Conservation (phyloP, 2,888 invertebrate genomes). For the Amphipyra tragopoginis region DNA sequence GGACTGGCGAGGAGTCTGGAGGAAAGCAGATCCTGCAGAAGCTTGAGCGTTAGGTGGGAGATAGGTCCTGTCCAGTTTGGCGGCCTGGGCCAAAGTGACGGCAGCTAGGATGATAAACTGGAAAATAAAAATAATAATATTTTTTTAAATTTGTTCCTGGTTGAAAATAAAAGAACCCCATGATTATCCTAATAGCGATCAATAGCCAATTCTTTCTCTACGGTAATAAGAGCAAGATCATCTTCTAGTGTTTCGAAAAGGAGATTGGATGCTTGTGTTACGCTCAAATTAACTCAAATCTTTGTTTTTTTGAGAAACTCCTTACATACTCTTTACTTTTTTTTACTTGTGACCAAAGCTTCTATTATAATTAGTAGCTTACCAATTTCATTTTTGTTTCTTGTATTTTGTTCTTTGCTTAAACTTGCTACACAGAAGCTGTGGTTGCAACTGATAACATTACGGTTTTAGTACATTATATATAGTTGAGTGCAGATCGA, state of each 20-base stretch:
- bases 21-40: slow-evolving; percentile 34
- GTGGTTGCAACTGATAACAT: slow-evolving; percentile 74
- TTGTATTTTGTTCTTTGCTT: slow-evolving; percentile 3
- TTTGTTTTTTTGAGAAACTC: too few relatives aligned
- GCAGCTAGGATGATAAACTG: slow-evolving; percentile 77
- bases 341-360: too few relatives aligned
- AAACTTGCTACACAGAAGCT: slow-evolving; percentile 63
- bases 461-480: slow-evolving; percentile 64
- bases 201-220: too few relatives aligned
- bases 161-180: too few relatives aligned
- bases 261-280: too few relatives aligned
- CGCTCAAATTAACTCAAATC: too few relatives aligned
- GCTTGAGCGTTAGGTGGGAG: slow-evolving; percentile 74
- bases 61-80: slow-evolving; percentile 79
- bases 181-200: too few relatives aligned
- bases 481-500: slow-evolving; percentile 77
- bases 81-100: slow-evolving; percentile 71
- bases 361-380: slow-evolving; percentile 26
- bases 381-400: slow-evolving; percentile 80
- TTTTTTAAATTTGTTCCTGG: too few relatives aligned
- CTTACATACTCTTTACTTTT: too few relatives aligned
- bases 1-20: slow-evolving; percentile 52
- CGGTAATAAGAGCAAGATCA: too few relatives aligned
- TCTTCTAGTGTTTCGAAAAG: too few relatives aligned
- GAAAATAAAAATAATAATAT: slow-evolving; percentile 24